Evolutionary conservation across 2,888 invertebrate genomes (phyloP), one percentile per base, ranked within the genome.

Genomic region (Lysandra bellargus): DNA sequence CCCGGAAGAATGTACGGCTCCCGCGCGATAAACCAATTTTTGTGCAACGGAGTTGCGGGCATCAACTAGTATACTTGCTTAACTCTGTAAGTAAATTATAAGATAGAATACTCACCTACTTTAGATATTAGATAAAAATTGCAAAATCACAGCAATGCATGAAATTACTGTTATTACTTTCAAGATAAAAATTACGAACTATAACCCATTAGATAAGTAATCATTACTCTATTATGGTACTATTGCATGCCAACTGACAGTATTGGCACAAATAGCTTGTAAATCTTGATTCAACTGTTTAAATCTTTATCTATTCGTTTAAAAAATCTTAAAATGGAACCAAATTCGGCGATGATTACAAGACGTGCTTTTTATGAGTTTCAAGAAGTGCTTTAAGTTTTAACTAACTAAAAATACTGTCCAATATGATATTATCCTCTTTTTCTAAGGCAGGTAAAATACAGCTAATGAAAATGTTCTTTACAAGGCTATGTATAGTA

Each of bases 211-310:
- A 69, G 33, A 33, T 69, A 69, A 33, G 61, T 78, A 78, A 30
- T 40, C 74, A 74, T 73, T 73, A 73, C 73, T 33, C 33, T 78
- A 53, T 78, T 72, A 53, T 53, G 23, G 74, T 75, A 74, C 57
- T 75, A 75, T 79, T 7, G 79, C 79, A 79, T 79, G 79, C 44
- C 30, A 75, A 79, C 44, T 60, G 49, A 30, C 79, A 61, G 60
- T 79, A 75, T 44, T 60, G 74, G n/a, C 33, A 78, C 37, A 72
- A 37, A 49, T 78, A 44, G 74, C 7, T 37, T 74, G 44, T 17
- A 37, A 74, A 44, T 74, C 74, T 74, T 74, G n/a, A 74, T 44
- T 0, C 30, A 74, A 73, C n/a, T n/a, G 73, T 17, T 40, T 73
- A 17, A 57, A 57, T 17, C 2, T 72, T 72, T 72, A 7, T 69